Evolutionary conservation across 2,113 vertebrate genomes (phyloP).

Genomic region (Ahaetulla prasina): DNA sequence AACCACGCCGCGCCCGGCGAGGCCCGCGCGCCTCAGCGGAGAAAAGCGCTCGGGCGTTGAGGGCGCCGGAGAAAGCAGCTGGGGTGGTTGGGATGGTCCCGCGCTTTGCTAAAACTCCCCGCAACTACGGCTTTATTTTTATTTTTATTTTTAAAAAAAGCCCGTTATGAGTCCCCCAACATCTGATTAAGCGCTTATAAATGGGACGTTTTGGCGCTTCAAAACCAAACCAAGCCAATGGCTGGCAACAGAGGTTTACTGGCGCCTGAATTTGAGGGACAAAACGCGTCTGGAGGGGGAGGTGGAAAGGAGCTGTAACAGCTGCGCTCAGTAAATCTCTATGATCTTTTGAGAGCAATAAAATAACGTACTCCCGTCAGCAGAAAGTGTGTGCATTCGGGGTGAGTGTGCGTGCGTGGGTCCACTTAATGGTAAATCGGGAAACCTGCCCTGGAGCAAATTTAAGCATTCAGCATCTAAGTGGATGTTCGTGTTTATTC

Average conservation of each 20-base stretch:
- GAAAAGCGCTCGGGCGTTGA: neutral
- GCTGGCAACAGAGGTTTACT: neutral
- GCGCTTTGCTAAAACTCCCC: neutral
- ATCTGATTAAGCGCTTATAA: neutral
- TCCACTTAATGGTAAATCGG: neutral
- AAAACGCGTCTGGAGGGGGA: neutral
- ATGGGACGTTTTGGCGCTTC: neutral
- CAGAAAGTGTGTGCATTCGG: neutral
- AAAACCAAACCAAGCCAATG: neutral
- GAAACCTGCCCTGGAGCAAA: neutral
- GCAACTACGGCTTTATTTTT: neutral
- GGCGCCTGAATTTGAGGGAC: neutral
- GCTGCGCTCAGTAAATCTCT: neutral
- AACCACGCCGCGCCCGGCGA: neutral
- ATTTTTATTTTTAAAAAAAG: neutral
- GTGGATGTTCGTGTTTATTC: neutral
- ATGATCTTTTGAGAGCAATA: neutral
- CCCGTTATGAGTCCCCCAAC: too few species aligned
- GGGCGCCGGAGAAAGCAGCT: neutral
- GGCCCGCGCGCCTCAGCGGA: neutral
- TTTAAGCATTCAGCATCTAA: neutral
- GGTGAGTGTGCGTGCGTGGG: neutral
- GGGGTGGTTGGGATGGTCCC: neutral
- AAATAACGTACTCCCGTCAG: too few species aligned
- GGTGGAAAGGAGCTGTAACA: neutral